phyloP scores from a whole-genome alignment of 1,140 invertebrate genomes.

The Drosophila pachea region DNA sequence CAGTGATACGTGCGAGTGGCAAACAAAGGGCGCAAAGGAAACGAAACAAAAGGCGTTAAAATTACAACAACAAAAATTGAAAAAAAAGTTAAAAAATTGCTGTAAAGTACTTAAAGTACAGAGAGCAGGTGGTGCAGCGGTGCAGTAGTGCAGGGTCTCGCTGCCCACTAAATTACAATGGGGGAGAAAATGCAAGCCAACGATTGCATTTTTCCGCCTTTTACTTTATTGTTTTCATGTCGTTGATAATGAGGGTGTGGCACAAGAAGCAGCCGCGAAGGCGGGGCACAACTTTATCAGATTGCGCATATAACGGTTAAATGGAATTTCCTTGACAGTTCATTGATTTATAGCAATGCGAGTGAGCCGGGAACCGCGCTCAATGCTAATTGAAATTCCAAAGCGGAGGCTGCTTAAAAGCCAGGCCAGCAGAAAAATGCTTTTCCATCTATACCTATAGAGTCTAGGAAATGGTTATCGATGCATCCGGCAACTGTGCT shows the following conservation, averaged over 20 bases:
- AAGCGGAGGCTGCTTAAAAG: conserved; percentile 12
- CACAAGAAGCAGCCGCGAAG: neutral
- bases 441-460: conserved; percentile 22
- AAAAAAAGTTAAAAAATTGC: conserved; percentile 3
- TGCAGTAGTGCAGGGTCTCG: neutral
- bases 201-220: conserved; percentile 24
- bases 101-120: conserved; percentile 60
- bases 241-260: conserved; percentile 19
- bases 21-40: conserved; percentile 51
- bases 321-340: conserved; percentile 30
- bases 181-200: conserved; percentile 17
- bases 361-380: conserved; percentile 28
- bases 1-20: conserved; percentile 65
- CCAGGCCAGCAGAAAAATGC: conserved; percentile 18
- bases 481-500: conserved; percentile 68
- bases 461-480: conserved; percentile 66
- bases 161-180: conserved; percentile 48
- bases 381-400: conserved; percentile 69
- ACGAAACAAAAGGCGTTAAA: conserved; percentile 63
- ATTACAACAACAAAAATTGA: conserved; percentile 12
- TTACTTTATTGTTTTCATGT: conserved; percentile 38
- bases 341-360: conserved; percentile 42
- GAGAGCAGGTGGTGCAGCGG: neutral
- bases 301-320: conserved; percentile 53
- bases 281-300: conserved; percentile 46